These are phyloP conservation scores for Hoplodrina blanda DNA, from an alignment of 2,888 invertebrate species.

Conservation along the genomic window DNA sequence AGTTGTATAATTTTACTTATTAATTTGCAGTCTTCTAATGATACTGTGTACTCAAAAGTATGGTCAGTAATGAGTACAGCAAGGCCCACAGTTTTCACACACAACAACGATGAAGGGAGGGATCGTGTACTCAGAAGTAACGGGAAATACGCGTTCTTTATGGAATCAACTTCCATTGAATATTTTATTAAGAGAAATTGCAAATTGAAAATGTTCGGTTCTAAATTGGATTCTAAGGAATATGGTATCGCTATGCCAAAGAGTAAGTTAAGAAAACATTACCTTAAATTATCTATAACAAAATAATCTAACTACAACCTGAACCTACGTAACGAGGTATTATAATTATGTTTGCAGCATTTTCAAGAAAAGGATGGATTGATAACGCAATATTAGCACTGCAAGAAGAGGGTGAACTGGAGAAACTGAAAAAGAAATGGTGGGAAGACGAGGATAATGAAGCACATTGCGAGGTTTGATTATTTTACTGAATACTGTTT, in stretches of 20 bases:
- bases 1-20: neutral
- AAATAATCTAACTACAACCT: neutral
- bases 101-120: slow-evolving; percentile 95
- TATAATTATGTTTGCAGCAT: slow-evolving; percentile 86
- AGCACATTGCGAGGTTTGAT: slow-evolving; percentile 72
- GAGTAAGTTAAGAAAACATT: slow-evolving; percentile 89
- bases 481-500: neutral
- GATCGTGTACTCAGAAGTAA: slow-evolving; percentile 94
- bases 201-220: slow-evolving; percentile 94
- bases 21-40: slow-evolving; percentile 92
- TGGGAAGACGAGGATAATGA: slow-evolving; percentile 94
- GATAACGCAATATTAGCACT: slow-evolving; percentile 96
- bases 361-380: slow-evolving; percentile 93
- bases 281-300: no score
- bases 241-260: slow-evolving; percentile 96
- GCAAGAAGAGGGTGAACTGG: slow-evolving; percentile 96
- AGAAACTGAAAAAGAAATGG: slow-evolving; percentile 96
- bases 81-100: slow-evolving; percentile 95
- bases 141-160: slow-evolving; percentile 97
- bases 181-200: slow-evolving; percentile 96
- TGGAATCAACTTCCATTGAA: slow-evolving; percentile 98
- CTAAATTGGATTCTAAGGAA: slow-evolving; percentile 94
- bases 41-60: slow-evolving; percentile 96
- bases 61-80: slow-evolving; percentile 97
- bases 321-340: neutral